phyloP scores from a whole-genome alignment of 2,797 vertebrate species.

The Phalanger gymnotis region DNA sequence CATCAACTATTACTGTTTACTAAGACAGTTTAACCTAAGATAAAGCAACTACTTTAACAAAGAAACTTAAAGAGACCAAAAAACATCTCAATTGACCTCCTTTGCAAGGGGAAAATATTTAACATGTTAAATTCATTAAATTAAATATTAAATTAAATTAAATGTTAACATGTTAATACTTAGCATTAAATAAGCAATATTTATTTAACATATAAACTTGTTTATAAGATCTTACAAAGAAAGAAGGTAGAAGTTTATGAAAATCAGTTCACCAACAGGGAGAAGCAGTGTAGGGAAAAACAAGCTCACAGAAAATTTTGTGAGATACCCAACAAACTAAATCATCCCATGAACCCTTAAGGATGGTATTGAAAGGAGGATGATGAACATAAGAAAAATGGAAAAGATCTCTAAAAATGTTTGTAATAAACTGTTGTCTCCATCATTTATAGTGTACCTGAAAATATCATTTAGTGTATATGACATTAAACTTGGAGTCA shows the following conservation, averaged over 20 bases:
- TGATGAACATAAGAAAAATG: background rate
- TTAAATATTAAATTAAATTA: too few relatives aligned
- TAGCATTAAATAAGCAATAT: background rate
- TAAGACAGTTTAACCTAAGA: background rate
- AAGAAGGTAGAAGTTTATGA: background rate
- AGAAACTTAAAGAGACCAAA: background rate
- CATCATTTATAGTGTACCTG: too few relatives aligned
- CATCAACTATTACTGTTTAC: background rate
- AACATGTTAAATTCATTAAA: too few relatives aligned
- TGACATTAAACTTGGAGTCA: too few relatives aligned
- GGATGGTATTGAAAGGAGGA: background rate
- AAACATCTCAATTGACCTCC: background rate
- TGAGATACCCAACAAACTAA: background rate
- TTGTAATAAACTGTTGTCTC: background rate
- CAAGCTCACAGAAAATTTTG: background rate
- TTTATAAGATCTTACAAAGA: background rate
- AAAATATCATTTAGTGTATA: too few relatives aligned
- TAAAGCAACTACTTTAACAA: background rate
- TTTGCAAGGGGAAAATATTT: background rate
- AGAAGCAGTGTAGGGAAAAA: background rate
- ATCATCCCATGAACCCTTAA: background rate
- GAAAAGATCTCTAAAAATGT: background rate
- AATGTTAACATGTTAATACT: too few relatives aligned
- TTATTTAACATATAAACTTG: background rate
- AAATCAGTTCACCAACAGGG: background rate